Evolutionary conservation across 1,140 invertebrate species (phyloP).

Genomic region (Megathymus violae): DNA sequence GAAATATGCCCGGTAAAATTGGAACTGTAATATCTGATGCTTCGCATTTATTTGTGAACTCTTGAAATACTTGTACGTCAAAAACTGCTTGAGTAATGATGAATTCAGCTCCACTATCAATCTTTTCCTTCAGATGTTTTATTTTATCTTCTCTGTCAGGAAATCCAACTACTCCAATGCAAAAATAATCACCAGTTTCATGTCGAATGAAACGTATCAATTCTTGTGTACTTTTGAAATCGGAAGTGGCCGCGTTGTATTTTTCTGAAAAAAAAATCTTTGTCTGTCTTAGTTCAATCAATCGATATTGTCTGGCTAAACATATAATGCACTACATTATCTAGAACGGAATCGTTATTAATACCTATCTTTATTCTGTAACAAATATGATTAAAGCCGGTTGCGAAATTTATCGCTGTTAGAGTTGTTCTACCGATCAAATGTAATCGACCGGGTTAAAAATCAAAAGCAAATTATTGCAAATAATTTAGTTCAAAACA

Average conservation of each 20-base stretch:
- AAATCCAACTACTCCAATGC: constrained; percentile 73
- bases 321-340: no score
- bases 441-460: no score
- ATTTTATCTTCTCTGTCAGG: constrained; percentile 59
- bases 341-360: no score
- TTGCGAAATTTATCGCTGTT: no score
- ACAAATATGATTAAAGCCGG: no score
- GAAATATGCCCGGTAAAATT: constrained; percentile 70
- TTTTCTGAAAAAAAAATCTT: constrained; percentile 59
- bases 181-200: constrained; percentile 65
- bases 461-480: no score
- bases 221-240: constrained; percentile 60
- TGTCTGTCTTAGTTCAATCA: background rate
- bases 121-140: constrained; percentile 61
- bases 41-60: constrained; percentile 59
- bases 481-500: no score
- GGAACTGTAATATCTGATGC: constrained; percentile 55
- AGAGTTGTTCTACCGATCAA: no score
- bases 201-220: constrained; percentile 64
- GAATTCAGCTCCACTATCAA: constrained; percentile 70
- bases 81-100: constrained; percentile 79
- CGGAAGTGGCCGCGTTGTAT: constrained; percentile 52
- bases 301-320: no score
- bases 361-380: no score
- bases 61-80: constrained; percentile 51